Evolutionary conservation across 2,888 invertebrate genomes (phyloP), one percentile per base, ranked within the genome.

Genomic region (Agrochola lychnidis): DNA sequence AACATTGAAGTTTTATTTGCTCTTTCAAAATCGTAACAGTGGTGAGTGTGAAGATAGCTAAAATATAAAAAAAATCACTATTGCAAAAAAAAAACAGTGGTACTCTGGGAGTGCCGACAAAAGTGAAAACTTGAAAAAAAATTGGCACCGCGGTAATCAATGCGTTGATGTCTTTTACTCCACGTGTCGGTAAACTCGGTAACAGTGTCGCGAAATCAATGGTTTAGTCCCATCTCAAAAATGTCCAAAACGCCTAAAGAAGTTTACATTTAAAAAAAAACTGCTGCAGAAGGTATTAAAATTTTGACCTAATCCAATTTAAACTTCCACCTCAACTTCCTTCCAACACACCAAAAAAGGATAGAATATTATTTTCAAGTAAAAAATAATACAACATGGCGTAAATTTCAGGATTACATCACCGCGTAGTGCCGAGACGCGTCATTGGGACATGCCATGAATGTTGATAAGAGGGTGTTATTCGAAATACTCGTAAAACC

Each of bases 401-500:
- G 79, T 78, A 73, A 83, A 76, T 79, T 64, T 56, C 51, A 61
- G 67, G 57, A 68, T 81, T 64, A 85, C 72, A 78, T 76, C 48
- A 73, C 64, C 70, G 59, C 73, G 67, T 56, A 62, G 73, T 48
- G 40, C 70, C 56, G 25, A 62, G 56, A 62, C 76, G 86, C 82
- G 87, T 87, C 88, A 83, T 85, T 83, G 82, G 79, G 78, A 79
- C 81, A 79, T 81, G 86, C 84, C 78, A 88, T 89, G 89, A 84
- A 87, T 88, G 79, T 82, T 86, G 82, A 88, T 77, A 81, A 81
- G 79, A 81, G 83, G 66, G 76, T 73, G 81, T 82, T 84, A 87
- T 89, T 87, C 86, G 80, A 82, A 87, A 88, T 84, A 84, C 71
- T 82, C 88, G 86, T 90, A 89, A 91, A 89, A 89, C 86, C 85